Conservation (phyloP, 2,113 vertebrate species). For the Semicossyphus pulcher region DNA sequence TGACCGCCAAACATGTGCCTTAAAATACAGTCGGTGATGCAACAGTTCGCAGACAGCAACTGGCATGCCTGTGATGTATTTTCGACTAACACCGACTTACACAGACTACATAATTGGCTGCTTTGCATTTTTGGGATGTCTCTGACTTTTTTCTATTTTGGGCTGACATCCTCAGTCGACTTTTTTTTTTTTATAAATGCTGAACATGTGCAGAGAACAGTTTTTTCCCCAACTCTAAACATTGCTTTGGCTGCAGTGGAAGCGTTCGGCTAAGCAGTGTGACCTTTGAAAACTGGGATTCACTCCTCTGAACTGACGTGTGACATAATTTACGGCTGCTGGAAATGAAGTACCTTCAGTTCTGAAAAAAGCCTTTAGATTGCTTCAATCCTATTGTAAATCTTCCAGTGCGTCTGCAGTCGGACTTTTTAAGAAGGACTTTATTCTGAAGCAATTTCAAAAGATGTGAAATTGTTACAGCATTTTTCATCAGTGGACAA, state of each 20-base stretch:
- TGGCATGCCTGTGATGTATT: constrained; percentile 52
- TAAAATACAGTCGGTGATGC: constrained; percentile 37
- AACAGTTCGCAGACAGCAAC: constrained; percentile 44
- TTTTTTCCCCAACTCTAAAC: constrained; percentile 24
- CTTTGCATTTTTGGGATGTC: constrained; percentile 59
- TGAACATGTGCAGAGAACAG: constrained; percentile 22
- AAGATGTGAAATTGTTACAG: not conserved
- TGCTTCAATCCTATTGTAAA: constrained; percentile 3
- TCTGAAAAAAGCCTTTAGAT: constrained; percentile 15
- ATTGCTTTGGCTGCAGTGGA: constrained; percentile 7
- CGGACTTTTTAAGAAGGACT: not conserved
- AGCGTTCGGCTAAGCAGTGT: constrained; percentile 4
- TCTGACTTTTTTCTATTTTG: constrained; percentile 46
- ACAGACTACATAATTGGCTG: constrained; percentile 65
- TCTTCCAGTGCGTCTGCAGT: not conserved
- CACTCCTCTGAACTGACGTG: constrained; percentile 18
- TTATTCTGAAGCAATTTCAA: not conserved
- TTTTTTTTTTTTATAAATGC: constrained; percentile 43
- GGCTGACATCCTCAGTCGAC: constrained; percentile 48
- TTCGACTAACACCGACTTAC: constrained; percentile 39
- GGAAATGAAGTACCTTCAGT: constrained; percentile 11
- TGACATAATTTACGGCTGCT: constrained; percentile 17
- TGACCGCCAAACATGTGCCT: constrained; percentile 33
- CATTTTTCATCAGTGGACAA: not conserved
- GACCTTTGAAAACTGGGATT: constrained; percentile 44